These are phyloP conservation scores for Lepus timidus DNA, from an alignment of 2,113 vertebrate species.

Conservation along the genomic window DNA sequence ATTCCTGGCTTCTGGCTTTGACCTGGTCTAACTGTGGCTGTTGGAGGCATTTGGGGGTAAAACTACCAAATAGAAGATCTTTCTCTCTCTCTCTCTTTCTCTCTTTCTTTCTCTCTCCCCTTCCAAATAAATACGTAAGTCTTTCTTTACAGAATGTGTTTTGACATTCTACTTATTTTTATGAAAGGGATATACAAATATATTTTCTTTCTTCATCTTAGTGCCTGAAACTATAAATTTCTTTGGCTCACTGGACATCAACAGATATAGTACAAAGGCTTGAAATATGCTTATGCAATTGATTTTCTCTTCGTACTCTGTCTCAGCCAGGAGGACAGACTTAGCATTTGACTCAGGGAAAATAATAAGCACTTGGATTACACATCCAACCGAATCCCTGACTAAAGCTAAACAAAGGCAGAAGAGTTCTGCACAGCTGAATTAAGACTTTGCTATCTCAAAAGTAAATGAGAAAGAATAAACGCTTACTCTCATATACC, in stretches of 20 bases:
- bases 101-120: too few relatives aligned
- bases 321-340: not conserved
- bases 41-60: too few relatives aligned
- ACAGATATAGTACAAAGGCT: not conserved
- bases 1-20: too few relatives aligned
- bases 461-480: not conserved
- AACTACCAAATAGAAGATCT: too few relatives aligned
- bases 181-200: not conserved
- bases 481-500: not conserved
- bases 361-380: not conserved
- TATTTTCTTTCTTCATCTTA: not conserved
- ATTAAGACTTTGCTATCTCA: not conserved
- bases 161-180: not conserved
- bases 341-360: not conserved
- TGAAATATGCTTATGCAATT: not conserved
- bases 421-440: not conserved
- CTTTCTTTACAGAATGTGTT: not conserved
- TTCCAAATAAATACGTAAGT: too few relatives aligned
- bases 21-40: too few relatives aligned
- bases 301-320: not conserved
- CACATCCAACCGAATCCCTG: not conserved
- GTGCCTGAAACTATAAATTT: not conserved
- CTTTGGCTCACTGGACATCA: not conserved
- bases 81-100: too few relatives aligned
- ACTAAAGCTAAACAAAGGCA: not conserved